Conservation (phyloP, 2,888 invertebrate species). For the Blastobasis lacticolella region DNA sequence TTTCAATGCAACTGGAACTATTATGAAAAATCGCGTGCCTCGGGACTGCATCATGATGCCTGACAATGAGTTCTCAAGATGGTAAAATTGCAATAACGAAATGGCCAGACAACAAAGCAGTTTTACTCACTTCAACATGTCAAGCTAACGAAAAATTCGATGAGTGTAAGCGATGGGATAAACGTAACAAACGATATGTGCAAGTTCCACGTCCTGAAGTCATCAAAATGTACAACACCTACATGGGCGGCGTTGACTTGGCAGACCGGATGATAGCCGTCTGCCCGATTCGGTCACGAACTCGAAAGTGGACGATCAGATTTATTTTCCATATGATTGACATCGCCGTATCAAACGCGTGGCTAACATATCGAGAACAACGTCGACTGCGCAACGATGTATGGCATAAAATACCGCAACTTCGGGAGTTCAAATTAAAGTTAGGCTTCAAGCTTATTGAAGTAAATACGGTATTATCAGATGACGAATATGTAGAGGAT, state of each 20-base stretch:
- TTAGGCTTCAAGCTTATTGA: too few relatives aligned
- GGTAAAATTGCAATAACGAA: constrained; percentile 7
- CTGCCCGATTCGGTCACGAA: constrained; percentile 2
- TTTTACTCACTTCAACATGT: constrained; percentile 1
- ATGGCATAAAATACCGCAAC: too few relatives aligned
- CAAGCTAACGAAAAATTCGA: background rate
- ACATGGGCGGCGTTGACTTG: constrained; percentile 6
- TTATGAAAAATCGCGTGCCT: constrained; percentile 9
- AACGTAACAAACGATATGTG: constrained; percentile 4
- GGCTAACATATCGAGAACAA: background rate
- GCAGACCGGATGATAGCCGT: constrained; percentile 6
- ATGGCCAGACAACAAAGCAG: constrained; percentile 11
- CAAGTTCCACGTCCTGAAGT: constrained; percentile 10
- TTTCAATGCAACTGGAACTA: constrained; percentile 8
- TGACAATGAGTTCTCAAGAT: constrained; percentile 6
- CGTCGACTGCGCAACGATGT: too few relatives aligned
- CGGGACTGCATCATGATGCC: constrained; percentile 3
- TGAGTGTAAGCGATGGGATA: constrained; percentile 11
- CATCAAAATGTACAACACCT: constrained; percentile 1
- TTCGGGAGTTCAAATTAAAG: too few relatives aligned
- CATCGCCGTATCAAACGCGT: background rate
- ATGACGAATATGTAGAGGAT: too few relatives aligned
- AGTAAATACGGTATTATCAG: too few relatives aligned
- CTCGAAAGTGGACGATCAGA: background rate
- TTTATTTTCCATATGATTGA: background rate